A percentile compares a stretch with the other conserved stretches of the same genome.
These are phyloP conservation scores for Lepidurus packardi DNA, from an alignment of 1,140 invertebrate species.

Conservation along the genomic window DNA sequence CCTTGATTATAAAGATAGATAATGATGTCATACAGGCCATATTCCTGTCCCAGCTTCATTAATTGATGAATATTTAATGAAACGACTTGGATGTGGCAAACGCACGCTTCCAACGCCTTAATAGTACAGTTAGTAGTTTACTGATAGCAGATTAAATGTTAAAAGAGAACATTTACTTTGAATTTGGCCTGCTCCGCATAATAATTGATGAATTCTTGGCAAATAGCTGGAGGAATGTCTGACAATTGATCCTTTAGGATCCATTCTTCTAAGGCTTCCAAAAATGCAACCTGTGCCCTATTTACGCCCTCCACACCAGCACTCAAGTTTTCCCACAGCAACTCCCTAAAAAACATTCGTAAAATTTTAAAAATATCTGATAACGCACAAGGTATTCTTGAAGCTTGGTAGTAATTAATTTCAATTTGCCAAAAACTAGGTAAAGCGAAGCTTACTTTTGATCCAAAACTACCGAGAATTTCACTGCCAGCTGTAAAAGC, in stretches of 20 bases:
- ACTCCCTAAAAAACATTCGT: neutral
- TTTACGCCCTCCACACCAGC: neutral
- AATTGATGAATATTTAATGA: constrained; percentile 86
- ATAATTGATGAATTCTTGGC: neutral
- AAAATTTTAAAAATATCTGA: neutral
- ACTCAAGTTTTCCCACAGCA: neutral
- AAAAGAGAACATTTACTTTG: neutral
- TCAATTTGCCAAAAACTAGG: neutral
- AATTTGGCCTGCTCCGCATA: neutral
- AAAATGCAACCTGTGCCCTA: neutral
- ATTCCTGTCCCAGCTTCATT: constrained; percentile 68
- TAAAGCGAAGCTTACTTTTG: neutral
- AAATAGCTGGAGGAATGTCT: neutral
- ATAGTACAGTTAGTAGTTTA: constrained; percentile 37
- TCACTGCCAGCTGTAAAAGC: neutral
- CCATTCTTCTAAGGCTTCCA: constrained; percentile 7
- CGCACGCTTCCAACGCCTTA: constrained; percentile 67
- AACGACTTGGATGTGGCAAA: constrained; percentile 72
- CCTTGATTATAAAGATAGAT: constrained; percentile 84
- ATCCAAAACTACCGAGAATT: neutral
- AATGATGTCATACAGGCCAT: constrained; percentile 76
- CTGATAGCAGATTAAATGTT: neutral
- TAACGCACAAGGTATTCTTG: no score
- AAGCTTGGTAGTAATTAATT: no score
- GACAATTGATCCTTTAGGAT: neutral